These are phyloP conservation scores for Typhlichthys eigenmanni DNA, from an alignment of 2,797 vertebrate genomes.

Conservation along the genomic window DNA sequence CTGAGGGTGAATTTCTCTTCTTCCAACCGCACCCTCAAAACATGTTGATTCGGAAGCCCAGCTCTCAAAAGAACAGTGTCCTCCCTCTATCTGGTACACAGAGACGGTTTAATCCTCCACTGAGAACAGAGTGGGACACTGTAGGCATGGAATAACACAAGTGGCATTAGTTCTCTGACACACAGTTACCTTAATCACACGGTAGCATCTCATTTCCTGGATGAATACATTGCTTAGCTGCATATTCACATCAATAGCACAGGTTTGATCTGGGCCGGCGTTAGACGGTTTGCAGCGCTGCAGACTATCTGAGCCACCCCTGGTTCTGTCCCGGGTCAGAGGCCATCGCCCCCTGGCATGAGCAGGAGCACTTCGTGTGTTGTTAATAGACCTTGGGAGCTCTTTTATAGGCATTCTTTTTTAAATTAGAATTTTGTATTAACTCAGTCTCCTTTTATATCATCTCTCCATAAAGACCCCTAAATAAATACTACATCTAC, in stretches of 20 bases:
- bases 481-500: no score
- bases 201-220: background rate
- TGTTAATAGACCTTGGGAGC: no score
- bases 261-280: background rate
- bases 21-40: slow-evolving; percentile 29
- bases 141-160: slow-evolving; percentile 22
- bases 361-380: no score
- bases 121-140: slow-evolving; percentile 1
- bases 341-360: slow-evolving; percentile 43
- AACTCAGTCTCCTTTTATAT: no score
- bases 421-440: no score
- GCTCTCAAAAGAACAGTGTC: background rate
- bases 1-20: slow-evolving; percentile 9
- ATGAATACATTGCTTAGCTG: background rate
- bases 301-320: slow-evolving; percentile 88
- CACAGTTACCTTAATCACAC: background rate
- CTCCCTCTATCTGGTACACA: background rate
- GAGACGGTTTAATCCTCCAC: slow-evolving; percentile 12
- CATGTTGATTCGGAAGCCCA: slow-evolving; percentile 3
- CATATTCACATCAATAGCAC: background rate
- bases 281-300: slow-evolving; percentile 61
- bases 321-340: slow-evolving; percentile 81
- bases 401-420: no score
- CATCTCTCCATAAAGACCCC: no score
- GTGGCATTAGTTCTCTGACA: background rate